Percentiles rank a stretch among this genome's conserved stretches.
phyloP scores from a whole-genome alignment of 2,888 invertebrate genomes.

The Tenthredo notha region DNA sequence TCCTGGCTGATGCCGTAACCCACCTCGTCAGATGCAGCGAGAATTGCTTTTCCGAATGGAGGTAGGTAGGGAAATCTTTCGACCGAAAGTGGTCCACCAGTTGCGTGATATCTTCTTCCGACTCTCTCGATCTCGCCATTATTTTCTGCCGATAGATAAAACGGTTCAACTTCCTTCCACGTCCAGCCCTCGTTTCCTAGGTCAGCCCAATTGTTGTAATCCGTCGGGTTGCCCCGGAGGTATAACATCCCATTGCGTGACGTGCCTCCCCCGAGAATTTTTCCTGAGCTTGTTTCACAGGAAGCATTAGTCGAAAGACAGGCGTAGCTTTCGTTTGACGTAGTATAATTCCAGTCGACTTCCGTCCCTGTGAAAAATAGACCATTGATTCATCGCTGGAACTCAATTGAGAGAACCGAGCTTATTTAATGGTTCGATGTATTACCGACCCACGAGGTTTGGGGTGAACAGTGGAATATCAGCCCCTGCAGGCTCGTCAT shows the following conservation, averaged over 20 bases:
- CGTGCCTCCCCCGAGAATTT: slow-evolving; percentile 86
- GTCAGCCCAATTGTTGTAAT: slow-evolving; percentile 88
- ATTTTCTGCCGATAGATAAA: slow-evolving; percentile 85
- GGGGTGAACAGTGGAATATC: neutral
- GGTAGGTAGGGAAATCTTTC: slow-evolving; percentile 85
- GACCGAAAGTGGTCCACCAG: slow-evolving; percentile 83
- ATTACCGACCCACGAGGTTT: slow-evolving; percentile 32
- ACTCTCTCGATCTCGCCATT: slow-evolving; percentile 83
- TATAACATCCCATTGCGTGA: slow-evolving; percentile 93
- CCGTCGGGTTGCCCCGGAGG: slow-evolving; percentile 86
- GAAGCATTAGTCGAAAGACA: slow-evolving; percentile 79
- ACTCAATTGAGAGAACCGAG: neutral
- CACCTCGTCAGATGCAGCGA: slow-evolving; percentile 82
- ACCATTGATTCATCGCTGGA: neutral
- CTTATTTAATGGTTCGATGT: neutral
- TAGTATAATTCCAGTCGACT: slow-evolving; percentile 86
- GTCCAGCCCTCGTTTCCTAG: slow-evolving; percentile 89
- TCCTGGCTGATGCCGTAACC: slow-evolving; percentile 84
- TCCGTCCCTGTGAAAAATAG: slow-evolving; percentile 74
- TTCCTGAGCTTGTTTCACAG: too few species aligned
- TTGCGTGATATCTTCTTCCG: slow-evolving; percentile 82
- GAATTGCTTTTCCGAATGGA: slow-evolving; percentile 82
- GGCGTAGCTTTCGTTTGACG: slow-evolving; percentile 83
- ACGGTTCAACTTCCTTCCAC: slow-evolving; percentile 87
- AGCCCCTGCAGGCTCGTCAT: slow-evolving; percentile 82